phyloP scores from a whole-genome alignment of 2,113 vertebrate species.

The Odobenus rosmarus region DNA sequence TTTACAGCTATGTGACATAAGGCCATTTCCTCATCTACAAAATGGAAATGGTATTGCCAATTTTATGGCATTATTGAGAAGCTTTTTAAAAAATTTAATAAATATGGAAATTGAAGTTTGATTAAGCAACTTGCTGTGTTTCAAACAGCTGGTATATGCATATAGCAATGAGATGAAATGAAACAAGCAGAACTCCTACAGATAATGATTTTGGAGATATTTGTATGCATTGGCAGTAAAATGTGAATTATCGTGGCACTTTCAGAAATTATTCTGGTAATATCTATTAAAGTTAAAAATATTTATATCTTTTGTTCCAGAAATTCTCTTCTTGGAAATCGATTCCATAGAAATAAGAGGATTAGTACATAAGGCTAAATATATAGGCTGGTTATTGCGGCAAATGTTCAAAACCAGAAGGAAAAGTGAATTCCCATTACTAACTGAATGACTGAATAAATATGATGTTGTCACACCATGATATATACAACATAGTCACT shows the following conservation, averaged over 20 bases:
- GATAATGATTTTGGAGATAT: not conserved
- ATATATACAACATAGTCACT: not conserved
- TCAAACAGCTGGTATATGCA: not conserved
- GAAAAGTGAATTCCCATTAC: not conserved
- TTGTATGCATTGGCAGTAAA: not conserved
- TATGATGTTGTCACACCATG: not conserved
- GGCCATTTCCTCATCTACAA: not conserved
- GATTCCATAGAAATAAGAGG: not conserved
- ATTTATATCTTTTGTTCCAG: not conserved
- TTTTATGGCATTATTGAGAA: not conserved
- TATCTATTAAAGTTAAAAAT: conserved; percentile 13
- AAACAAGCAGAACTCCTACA: not conserved
- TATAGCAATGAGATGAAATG: not conserved
- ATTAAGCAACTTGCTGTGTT: not conserved
- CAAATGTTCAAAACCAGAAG: not conserved
- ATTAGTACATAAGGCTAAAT: not conserved
- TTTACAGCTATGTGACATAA: not conserved
- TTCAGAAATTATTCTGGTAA: conserved; percentile 11
- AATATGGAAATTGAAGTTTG: not conserved
- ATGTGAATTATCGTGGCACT: not conserved
- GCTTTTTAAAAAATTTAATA: not conserved
- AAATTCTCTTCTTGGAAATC: not conserved
- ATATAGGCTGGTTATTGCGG: not conserved
- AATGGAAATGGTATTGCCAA: conserved; percentile 2
- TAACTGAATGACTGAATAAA: not conserved